These are phyloP conservation scores for Drosophila birchii DNA, from an alignment of 2,888 invertebrate genomes.

Conservation along the genomic window DNA sequence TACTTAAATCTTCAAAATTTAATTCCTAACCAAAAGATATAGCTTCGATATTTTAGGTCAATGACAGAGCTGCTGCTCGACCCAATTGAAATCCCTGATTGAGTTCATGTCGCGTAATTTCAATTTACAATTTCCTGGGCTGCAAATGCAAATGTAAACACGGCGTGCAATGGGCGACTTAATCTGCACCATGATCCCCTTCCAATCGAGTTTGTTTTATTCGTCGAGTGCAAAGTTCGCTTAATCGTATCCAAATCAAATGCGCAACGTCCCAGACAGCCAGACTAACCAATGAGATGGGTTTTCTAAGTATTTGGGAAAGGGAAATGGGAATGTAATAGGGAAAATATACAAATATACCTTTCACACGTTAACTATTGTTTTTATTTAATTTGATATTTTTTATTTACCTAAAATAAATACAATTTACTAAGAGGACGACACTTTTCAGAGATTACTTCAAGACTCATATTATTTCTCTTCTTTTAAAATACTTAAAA, in stretches of 20 bases:
- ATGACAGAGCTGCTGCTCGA: constrained; percentile 2
- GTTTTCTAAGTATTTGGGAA: too few relatives aligned
- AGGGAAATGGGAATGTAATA: neutral
- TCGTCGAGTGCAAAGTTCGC: constrained; percentile 62
- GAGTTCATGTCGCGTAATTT: constrained; percentile 41
- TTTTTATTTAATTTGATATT: too few relatives aligned
- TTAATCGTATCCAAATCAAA: constrained; percentile 71
- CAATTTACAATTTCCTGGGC: constrained; percentile 59
- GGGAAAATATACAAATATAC: neutral
- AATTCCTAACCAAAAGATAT: neutral
- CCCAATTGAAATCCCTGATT: constrained; percentile 8
- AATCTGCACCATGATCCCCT: constrained; percentile 59
- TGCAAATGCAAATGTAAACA: constrained; percentile 71
- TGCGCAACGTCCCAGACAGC: constrained; percentile 46
- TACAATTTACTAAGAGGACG: neutral
- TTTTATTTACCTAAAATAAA: too few relatives aligned
- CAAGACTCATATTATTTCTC: too few relatives aligned
- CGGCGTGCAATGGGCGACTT: constrained; percentile 35
- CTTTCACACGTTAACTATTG: neutral
- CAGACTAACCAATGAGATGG: constrained; percentile 28
- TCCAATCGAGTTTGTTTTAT: constrained; percentile 10
- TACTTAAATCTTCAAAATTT: neutral
- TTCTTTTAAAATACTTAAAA: neutral
- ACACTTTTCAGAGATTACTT: too few relatives aligned
- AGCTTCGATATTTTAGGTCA: neutral